Evolutionary conservation across 2,113 vertebrate species (phyloP).

Genomic region (Tor tambroides): DNA sequence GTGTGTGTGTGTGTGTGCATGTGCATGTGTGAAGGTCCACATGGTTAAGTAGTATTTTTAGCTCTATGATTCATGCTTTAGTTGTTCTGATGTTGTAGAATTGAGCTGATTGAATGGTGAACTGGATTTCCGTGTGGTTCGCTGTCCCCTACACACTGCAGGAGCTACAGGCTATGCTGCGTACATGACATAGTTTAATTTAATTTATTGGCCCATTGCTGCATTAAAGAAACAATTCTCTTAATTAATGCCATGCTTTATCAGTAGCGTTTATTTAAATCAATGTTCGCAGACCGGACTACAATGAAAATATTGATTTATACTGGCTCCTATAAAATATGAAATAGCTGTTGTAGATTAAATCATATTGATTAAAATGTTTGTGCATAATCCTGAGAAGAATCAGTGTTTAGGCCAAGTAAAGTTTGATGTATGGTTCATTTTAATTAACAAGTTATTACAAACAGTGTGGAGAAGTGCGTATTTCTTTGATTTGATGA

Average conservation of each 20-base stretch:
- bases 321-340: conserved; percentile 53
- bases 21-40: conserved; percentile 17
- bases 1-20: conserved; percentile 3
- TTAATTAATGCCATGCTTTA: conserved; percentile 63
- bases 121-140: background rate
- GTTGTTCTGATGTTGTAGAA: conserved; percentile 27
- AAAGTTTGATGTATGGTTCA: conserved; percentile 52
- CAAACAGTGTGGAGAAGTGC: conserved; percentile 32
- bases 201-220: conserved; percentile 57
- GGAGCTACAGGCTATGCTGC: conserved; percentile 41
- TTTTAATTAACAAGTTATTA: conserved; percentile 54
- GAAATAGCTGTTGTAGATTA: conserved; percentile 54
- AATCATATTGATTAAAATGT: conserved; percentile 62
- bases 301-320: conserved; percentile 64
- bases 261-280: conserved; percentile 62
- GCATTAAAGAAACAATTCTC: conserved; percentile 62
- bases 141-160: background rate
- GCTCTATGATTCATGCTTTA: conserved; percentile 42
- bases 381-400: conserved; percentile 40
- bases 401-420: conserved; percentile 33
- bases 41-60: conserved; percentile 47
- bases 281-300: conserved; percentile 56
- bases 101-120: conserved; percentile 38
- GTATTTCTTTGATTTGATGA: conserved; percentile 41
- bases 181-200: conserved; percentile 50